Percentiles rank a stretch among this genome's conserved stretches.
phyloP scores from a whole-genome alignment of 1,140 invertebrate species.

The Anagrus nilaparvatae region DNA sequence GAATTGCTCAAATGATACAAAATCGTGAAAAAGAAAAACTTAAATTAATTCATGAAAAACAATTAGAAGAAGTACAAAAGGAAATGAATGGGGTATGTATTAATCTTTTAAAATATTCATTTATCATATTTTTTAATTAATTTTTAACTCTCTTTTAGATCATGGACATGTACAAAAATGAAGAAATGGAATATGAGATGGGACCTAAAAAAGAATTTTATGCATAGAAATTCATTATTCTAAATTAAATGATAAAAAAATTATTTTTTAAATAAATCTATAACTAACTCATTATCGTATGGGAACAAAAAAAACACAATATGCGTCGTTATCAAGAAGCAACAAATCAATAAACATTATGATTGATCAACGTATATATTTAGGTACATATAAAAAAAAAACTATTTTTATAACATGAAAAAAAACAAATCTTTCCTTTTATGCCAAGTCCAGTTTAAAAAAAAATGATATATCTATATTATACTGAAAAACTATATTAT shows the following conservation, averaged over 20 bases:
- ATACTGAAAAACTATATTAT: too few species aligned
- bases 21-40: constrained; percentile 89
- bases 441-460: too few species aligned
- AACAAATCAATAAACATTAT: too few species aligned
- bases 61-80: constrained; percentile 80
- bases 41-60: constrained; percentile 83
- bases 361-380: too few species aligned
- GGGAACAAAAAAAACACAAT: too few species aligned
- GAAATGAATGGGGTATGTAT: constrained; percentile 82
- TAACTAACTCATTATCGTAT: constrained; percentile 28
- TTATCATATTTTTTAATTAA: not conserved
- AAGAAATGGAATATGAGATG: constrained; percentile 85
- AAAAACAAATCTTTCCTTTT: too few species aligned
- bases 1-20: constrained; percentile 79
- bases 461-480: too few species aligned
- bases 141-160: constrained; percentile 53
- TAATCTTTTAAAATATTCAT: constrained; percentile 2
- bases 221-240: constrained; percentile 38
- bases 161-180: constrained; percentile 91
- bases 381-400: too few species aligned
- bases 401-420: too few species aligned
- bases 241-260: constrained; percentile 10
- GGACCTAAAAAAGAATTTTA: constrained; percentile 84
- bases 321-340: too few species aligned
- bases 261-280: constrained; percentile 22